phyloP scores from a whole-genome alignment of 1,140 invertebrate species.

The Parapsyche elsis region DNA sequence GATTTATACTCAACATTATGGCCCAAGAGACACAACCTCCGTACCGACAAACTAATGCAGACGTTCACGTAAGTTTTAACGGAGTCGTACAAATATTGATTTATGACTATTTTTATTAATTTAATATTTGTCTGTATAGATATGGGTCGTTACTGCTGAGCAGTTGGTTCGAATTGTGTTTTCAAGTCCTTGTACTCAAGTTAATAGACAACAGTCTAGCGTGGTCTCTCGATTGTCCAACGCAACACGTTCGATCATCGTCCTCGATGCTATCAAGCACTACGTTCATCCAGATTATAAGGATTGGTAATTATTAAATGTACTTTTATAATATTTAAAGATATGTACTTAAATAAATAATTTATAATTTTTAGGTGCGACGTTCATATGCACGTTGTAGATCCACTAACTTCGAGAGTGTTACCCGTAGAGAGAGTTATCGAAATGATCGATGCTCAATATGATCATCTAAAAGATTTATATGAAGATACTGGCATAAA shows the following conservation, averaged over 20 bases:
- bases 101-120: no score
- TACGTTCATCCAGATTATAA: conserved; percentile 62
- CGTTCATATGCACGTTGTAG: conserved; percentile 87
- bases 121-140: conserved; percentile 65
- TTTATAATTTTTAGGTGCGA: conserved; percentile 77
- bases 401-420: conserved; percentile 79
- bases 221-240: conserved; percentile 56
- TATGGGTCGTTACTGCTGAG: conserved; percentile 86
- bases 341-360: conserved; percentile 3
- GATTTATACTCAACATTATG: conserved; percentile 85
- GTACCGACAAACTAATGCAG: conserved; percentile 77
- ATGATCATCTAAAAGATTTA: conserved; percentile 80
- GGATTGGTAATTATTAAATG: conserved; percentile 58
- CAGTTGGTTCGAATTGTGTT: conserved; percentile 84
- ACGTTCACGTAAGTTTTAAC: conserved; percentile 77
- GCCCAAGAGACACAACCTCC: conserved; percentile 85
- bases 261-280: conserved; percentile 59
- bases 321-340: neutral
- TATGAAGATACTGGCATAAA: conserved; percentile 83
- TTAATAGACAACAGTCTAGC: conserved; percentile 63
- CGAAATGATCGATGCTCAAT: conserved; percentile 86
- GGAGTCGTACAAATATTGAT: neutral
- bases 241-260: conserved; percentile 59
- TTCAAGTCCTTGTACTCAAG: conserved; percentile 78
- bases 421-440: conserved; percentile 82